Evolutionary conservation across 2,888 invertebrate species (phyloP).

Genomic region (Tanytarsus gracilentus): DNA sequence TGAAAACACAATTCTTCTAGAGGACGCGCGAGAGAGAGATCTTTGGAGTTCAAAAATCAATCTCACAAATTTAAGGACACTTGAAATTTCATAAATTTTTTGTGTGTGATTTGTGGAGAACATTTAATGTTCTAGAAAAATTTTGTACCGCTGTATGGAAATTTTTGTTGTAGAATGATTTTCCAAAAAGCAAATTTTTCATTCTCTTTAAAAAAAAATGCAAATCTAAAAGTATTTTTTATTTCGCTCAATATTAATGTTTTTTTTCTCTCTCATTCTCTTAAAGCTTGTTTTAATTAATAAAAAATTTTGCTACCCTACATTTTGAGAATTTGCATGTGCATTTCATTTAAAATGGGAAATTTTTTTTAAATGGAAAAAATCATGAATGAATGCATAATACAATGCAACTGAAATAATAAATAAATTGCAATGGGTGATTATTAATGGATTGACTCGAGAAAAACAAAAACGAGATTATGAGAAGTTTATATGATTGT

Average conservation of each 20-base stretch:
- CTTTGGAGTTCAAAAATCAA: no score
- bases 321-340: neutral
- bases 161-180: no score
- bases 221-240: neutral
- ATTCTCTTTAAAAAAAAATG: neutral
- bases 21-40: no score
- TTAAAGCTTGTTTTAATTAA: conserved; percentile 7
- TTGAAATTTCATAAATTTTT: neutral
- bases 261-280: conserved; percentile 1
- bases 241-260: conserved; percentile 1
- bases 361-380: neutral
- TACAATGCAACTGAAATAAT: conserved; percentile 4
- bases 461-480: neutral
- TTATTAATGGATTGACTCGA: neutral
- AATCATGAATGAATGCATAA: conserved; percentile 11
- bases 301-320: conserved; percentile 2
- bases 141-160: conserved; percentile 8
- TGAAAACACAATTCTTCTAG: no score
- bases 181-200: no score
- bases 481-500: neutral
- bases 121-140: neutral
- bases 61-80: neutral
- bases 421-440: neutral
- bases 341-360: neutral
- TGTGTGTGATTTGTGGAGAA: neutral